Conservation (phyloP, 1,140 invertebrate species). For the Drosophila punjabiensis region DNA sequence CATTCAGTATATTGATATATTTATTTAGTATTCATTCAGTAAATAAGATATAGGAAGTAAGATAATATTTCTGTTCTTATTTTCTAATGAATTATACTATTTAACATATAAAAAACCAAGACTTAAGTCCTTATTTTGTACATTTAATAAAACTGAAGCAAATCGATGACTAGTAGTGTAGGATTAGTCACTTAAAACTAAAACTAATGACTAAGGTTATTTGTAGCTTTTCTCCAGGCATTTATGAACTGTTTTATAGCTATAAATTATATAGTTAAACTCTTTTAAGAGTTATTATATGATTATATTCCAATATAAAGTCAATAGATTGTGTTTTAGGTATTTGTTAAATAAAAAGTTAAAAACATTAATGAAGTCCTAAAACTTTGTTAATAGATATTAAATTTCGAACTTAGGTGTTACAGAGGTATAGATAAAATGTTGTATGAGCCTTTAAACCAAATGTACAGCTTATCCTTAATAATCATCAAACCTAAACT, state of each 20-base stretch:
- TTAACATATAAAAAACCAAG: background rate
- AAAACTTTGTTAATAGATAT: background rate
- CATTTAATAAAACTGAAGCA: background rate
- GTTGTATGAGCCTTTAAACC: background rate
- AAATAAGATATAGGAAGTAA: background rate
- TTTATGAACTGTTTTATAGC: background rate
- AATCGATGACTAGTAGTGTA: background rate
- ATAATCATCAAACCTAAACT: background rate
- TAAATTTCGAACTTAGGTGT: background rate
- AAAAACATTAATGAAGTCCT: too few relatives aligned
- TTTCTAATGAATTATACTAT: too few relatives aligned
- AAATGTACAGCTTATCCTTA: too few relatives aligned
- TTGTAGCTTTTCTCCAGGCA: background rate
- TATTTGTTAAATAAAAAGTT: background rate
- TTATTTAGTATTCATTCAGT: background rate
- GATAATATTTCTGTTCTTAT: too few relatives aligned
- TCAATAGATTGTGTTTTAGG: too few relatives aligned
- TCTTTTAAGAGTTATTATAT: background rate
- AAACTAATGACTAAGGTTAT: background rate
- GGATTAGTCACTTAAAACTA: background rate
- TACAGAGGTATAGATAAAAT: background rate
- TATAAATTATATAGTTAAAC: background rate
- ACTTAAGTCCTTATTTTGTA: background rate
- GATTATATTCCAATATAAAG: too few relatives aligned
- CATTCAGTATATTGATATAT: background rate